Base-by-base conservation (phyloP, 2,888 invertebrate genomes). In the Hesperia comma region DNA sequence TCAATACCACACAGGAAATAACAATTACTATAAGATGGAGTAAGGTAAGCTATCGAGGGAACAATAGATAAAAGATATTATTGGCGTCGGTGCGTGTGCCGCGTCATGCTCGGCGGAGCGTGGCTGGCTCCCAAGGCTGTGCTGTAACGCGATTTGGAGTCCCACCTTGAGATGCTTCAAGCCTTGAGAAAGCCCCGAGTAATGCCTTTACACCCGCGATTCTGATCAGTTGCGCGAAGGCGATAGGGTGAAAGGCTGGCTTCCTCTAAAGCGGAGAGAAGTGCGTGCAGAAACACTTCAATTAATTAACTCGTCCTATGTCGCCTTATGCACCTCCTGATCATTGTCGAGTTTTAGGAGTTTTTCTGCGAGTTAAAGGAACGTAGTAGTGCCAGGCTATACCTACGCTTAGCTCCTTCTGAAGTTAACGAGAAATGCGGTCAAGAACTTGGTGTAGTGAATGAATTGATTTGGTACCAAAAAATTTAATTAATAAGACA, bases 61-160 rank as follows among this genome's bases (percentile, higher is more conserved):
- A 85, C 80, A 81, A 83, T 79, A 82, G 85, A 83, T 86, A 83
- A 78, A 83, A 88, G 60, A 66, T 66, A 87, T 83, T 85, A 88
- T 87, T 81, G 85, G 81, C 81, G 81, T 69, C 79, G 81, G 81
- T 76, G 79, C 80, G 79, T 78, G 71, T 78, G 84, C 79, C 79
- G 78, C 83, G 90, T 88, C 88, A 89, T 77, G 91, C 89, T 88
- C 82, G 77, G 71, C 85, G 75, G 74, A 90, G 89, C 92, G 82
- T 88, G 82, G 76, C 83, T 79, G 81, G 81, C 86, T 84, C 85
- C 85, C 90, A 91, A 91, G 91, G 92, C 84, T 88, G 53, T 53
- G 49, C 17, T 55, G 82, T 81, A 85, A 83, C 84, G 80, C 87
- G 81, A 84, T 87, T 88, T 85, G 83, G 75, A 81, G 78, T 54